Evolutionary conservation across 2,797 vertebrate species (phyloP).

Genomic region (Ficedula albicollis): DNA sequence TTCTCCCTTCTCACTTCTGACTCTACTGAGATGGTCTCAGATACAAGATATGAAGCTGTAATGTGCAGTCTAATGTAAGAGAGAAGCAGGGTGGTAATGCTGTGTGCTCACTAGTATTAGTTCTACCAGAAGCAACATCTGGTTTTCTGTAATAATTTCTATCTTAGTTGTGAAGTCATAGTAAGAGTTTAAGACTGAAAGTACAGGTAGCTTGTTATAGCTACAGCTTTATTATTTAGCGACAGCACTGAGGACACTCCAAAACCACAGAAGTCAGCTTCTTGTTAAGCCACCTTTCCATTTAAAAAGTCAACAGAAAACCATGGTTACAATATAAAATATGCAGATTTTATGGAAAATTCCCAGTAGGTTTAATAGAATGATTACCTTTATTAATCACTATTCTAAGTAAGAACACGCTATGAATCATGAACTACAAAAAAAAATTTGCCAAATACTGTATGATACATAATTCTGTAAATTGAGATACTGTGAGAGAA

Average conservation of each 20-base stretch:
- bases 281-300: background rate
- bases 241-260: background rate
- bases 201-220: background rate
- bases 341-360: constrained; percentile 6
- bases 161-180: background rate
- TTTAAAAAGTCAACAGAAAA: background rate
- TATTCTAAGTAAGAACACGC: background rate
- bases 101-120: background rate
- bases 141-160: background rate
- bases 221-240: background rate
- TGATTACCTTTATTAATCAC: constrained; percentile 11
- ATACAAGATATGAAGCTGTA: background rate
- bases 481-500: background rate
- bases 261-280: background rate
- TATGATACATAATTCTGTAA: background rate
- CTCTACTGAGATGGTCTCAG: background rate
- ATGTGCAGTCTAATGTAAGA: background rate
- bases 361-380: background rate
- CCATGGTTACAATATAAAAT: background rate
- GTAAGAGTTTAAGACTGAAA: background rate
- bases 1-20: background rate
- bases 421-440: background rate
- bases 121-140: background rate
- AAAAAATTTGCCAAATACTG: background rate
- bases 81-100: fast-evolving